Evolutionary conservation across 2,113 vertebrate species (phyloP).

Genomic region (Cebidichthys violaceus): DNA sequence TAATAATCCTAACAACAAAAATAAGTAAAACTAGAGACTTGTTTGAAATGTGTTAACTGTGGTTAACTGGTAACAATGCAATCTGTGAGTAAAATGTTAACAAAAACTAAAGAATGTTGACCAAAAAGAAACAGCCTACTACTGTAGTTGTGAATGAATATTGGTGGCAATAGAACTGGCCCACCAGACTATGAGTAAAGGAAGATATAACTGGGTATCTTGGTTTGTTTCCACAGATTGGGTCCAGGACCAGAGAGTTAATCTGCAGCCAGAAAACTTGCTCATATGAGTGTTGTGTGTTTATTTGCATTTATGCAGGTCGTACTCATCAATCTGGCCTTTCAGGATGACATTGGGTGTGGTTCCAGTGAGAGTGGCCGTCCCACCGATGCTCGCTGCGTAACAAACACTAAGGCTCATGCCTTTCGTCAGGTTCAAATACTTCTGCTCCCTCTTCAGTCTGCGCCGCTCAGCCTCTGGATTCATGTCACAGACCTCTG

Average conservation of each 20-base stretch:
- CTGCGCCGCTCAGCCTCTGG: slow-evolving; percentile 22
- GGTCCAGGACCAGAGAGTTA: not conserved
- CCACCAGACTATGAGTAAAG: not conserved
- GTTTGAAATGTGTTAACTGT: not conserved
- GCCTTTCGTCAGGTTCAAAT: slow-evolving; percentile 81
- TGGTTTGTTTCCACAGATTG: not conserved
- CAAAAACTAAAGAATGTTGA: not conserved
- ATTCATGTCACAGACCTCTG: slow-evolving; percentile 19
- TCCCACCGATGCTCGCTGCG: slow-evolving; percentile 89
- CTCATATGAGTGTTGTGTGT: not conserved
- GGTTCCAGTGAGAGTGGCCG: slow-evolving; percentile 89
- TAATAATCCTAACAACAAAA: no score
- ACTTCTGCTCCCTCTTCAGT: slow-evolving; percentile 46
- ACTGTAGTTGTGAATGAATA: not conserved
- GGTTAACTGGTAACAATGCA: not conserved
- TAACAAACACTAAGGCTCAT: slow-evolving; percentile 89
- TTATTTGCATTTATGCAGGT: not conserved
- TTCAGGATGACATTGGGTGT: slow-evolving; percentile 89
- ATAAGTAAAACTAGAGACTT: no score
- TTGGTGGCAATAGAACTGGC: not conserved
- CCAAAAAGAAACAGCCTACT: not conserved
- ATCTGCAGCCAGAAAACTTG: not conserved
- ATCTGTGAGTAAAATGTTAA: not conserved
- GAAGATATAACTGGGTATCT: not conserved
- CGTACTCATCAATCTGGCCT: slow-evolving; percentile 87